These are phyloP conservation scores for Eretmochelys imbricata DNA, from an alignment of 2,113 vertebrate genomes.

Conservation along the genomic window DNA sequence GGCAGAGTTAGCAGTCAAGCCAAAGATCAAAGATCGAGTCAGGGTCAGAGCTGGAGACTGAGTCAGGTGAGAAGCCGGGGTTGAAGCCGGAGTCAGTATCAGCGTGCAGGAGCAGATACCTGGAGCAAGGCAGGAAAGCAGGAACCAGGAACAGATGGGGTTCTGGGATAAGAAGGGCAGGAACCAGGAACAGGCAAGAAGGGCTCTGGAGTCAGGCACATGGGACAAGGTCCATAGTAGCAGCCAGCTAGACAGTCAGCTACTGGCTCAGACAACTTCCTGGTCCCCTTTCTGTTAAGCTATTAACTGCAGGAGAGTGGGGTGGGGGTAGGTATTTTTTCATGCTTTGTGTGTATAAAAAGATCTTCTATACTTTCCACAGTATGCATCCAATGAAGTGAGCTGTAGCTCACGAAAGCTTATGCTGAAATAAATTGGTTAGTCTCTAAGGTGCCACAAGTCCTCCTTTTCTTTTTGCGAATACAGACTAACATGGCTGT, in stretches of 20 bases:
- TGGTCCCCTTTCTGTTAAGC: not conserved
- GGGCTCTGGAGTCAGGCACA: not conserved
- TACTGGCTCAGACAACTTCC: not conserved
- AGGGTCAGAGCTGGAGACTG: not conserved
- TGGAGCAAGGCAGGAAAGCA: not conserved
- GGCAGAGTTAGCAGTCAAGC: not conserved
- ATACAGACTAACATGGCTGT: too few species aligned
- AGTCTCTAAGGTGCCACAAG: too few species aligned
- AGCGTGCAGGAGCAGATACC: not conserved
- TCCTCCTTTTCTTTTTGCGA: too few species aligned
- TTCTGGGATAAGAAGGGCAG: not conserved
- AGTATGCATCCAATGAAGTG: too few species aligned
- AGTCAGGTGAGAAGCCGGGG: not conserved
- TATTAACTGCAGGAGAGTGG: too few species aligned
- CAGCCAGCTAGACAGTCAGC: not conserved
- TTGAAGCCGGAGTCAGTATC: not conserved
- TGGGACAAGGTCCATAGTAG: not conserved
- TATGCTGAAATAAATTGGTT: too few species aligned
- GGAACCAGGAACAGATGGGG: not conserved
- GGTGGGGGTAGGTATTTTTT: too few species aligned
- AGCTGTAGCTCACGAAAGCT: too few species aligned
- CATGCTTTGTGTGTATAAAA: too few species aligned
- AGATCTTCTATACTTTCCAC: too few species aligned
- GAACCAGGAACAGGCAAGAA: not conserved
- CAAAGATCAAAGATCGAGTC: not conserved